These are phyloP conservation scores for Microplitis mediator DNA, from an alignment of 1,140 invertebrate species.

Conservation along the genomic window DNA sequence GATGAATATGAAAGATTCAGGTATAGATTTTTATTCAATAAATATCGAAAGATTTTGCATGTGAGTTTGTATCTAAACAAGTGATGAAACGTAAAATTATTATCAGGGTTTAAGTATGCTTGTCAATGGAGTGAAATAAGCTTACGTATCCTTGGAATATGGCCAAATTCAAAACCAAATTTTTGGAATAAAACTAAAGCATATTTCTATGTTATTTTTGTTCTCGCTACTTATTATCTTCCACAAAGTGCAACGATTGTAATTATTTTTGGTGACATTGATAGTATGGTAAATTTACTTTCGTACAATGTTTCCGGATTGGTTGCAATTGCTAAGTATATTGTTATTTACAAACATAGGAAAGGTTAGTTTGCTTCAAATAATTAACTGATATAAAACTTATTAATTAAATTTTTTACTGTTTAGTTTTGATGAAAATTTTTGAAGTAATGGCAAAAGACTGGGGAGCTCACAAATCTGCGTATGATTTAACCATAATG, in stretches of 20 bases:
- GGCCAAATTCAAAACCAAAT: neutral
- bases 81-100: neutral
- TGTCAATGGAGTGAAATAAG: neutral
- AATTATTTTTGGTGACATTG: too few species aligned
- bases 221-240: neutral
- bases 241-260: neutral
- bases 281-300: too few species aligned
- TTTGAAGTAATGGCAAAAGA: conserved; percentile 10
- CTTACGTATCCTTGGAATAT: conserved; percentile 20
- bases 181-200: neutral
- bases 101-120: conserved; percentile 5
- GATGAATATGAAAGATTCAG: too few species aligned
- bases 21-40: too few species aligned
- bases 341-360: neutral
- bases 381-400: too few species aligned
- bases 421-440: neutral
- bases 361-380: neutral
- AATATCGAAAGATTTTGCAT: too few species aligned
- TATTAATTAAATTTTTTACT: too few species aligned
- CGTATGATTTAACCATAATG: conserved; percentile 16
- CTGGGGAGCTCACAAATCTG: conserved; percentile 8
- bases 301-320: too few species aligned
- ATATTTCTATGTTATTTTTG: neutral
- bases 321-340: neutral
- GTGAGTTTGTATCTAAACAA: too few species aligned